Evolutionary conservation across 1,140 invertebrate species (phyloP), one percentile per base, ranked within the genome.

Genomic region (Bursaphelenchus mucronatus): DNA sequence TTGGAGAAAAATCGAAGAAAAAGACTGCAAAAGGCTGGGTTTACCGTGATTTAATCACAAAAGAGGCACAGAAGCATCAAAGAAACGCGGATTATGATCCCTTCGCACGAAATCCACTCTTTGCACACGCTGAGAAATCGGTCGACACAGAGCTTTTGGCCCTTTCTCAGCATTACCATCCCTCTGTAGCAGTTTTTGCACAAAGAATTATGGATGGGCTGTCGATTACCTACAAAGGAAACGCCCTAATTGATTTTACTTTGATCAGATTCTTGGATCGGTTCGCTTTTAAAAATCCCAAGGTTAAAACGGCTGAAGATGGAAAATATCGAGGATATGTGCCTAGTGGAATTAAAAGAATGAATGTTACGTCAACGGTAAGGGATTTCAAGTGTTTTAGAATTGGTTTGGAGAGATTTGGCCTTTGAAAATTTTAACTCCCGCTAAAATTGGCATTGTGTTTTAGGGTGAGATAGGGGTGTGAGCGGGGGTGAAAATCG

Each of bases 231-330:
- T 97, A 97, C 78, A 86, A 87, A 59, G 93, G 94, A 0, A 91
- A 97, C 84, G 93, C 94, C 0, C 82, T 97, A 0, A 86, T 90
- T 76, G 94, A 97, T 83, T 92, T 96, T 76, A 89, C 89, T 0
- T 82, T 91, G 0, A 88, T 91, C 30, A 84, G 90, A 64, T 97
- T 97, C 79, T 83, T 97, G 10, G 93, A 97, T 79, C 85, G 92
- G 62, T 97, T 95, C 82, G 90, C 92, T 1, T 97, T 92, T 76
- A 91, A 94, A 82, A 97, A 97, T 85, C 92, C 94, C 0, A 97
- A 97, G 64, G 79, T 49, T n/a, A 39, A 39, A 11, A 39, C 11
- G 41, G 13, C 47, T 5, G 59, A 61, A 30, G 57, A 50, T 11
- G 47, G 13, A 40, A 39, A 15, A 30, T 45, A 58, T 57, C 82